A percentile compares a stretch with the other conserved stretches of the same genome.
Evolutionary conservation across 2,888 invertebrate species (phyloP).

Genomic region (Phortica magna): DNA sequence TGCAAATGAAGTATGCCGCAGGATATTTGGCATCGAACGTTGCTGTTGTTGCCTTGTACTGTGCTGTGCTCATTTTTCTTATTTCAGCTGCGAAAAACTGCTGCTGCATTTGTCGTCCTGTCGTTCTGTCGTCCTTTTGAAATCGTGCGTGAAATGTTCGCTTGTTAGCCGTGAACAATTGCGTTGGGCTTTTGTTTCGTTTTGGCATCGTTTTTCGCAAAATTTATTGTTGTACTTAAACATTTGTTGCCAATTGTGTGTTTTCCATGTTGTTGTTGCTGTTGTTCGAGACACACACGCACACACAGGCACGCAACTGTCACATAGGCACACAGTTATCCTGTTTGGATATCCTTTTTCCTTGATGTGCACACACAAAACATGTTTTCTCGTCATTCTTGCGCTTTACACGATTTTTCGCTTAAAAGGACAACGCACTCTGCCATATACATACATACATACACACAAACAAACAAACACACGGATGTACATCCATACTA

Average conservation of each 20-base stretch:
- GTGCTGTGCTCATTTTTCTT: slow-evolving; percentile 5
- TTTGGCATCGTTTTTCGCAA: slow-evolving; percentile 59
- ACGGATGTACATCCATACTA: slow-evolving; percentile 28
- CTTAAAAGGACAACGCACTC: slow-evolving; percentile 71
- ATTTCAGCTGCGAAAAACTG: background rate
- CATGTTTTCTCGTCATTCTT: slow-evolving; percentile 59
- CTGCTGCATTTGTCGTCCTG: background rate
- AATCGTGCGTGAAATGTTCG: slow-evolving; percentile 2
- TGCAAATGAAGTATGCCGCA: slow-evolving; percentile 9
- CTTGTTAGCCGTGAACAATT: slow-evolving; percentile 40
- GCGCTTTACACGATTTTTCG: slow-evolving; percentile 55
- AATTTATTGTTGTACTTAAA: slow-evolving; percentile 26
- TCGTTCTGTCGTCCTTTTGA: too few species aligned
- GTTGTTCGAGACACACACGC: background rate
- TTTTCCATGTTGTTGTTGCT: slow-evolving; percentile 29
- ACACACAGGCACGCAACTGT: slow-evolving; percentile 54
- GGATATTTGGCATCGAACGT: background rate
- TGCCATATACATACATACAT: slow-evolving; percentile 41
- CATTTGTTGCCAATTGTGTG: slow-evolving; percentile 32
- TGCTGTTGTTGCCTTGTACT: background rate
- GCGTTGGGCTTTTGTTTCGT: slow-evolving; percentile 52
- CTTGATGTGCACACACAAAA: slow-evolving; percentile 51
- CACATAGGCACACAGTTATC: background rate
- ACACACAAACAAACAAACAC: slow-evolving; percentile 36
- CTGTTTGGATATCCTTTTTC: background rate